Evolutionary conservation across 2,888 invertebrate genomes (phyloP).

Genomic region (Synergus gifuensis): DNA sequence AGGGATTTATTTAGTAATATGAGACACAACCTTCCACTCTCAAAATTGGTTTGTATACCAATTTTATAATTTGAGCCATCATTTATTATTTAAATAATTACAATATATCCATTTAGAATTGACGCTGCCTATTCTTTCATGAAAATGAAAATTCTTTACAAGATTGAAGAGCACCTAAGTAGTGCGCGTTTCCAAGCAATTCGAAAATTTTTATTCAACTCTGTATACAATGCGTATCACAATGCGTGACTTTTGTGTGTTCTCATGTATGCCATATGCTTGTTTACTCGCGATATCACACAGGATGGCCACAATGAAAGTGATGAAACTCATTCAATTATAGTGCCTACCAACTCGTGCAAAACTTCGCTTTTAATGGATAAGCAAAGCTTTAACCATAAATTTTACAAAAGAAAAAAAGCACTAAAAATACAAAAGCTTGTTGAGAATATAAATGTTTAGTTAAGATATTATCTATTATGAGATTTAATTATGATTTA

Average conservation of each 20-base stretch:
- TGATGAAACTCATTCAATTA: slow-evolving; percentile 37
- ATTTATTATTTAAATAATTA: no score
- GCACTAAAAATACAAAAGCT: neutral
- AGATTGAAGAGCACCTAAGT: neutral
- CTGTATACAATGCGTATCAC: neutral
- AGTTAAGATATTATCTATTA: neutral
- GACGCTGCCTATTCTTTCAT: neutral
- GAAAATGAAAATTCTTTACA: neutral
- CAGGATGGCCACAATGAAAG: slow-evolving; percentile 10
- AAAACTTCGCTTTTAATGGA: neutral
- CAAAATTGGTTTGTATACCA: neutral
- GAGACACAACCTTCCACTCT: neutral
- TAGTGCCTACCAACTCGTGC: neutral
- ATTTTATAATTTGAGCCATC: neutral
- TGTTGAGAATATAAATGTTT: neutral
- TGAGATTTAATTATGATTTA: neutral
- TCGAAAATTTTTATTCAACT: neutral
- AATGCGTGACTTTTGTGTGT: neutral
- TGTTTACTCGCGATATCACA: slow-evolving; percentile 31
- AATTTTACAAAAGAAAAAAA: neutral
- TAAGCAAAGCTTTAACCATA: neutral
- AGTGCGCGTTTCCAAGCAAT: neutral
- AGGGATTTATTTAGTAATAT: neutral
- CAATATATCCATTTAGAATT: neutral
- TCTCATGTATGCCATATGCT: neutral